Evolutionary conservation across 1,140 invertebrate genomes (phyloP).

Genomic region (Doryteuthis pealeii): DNA sequence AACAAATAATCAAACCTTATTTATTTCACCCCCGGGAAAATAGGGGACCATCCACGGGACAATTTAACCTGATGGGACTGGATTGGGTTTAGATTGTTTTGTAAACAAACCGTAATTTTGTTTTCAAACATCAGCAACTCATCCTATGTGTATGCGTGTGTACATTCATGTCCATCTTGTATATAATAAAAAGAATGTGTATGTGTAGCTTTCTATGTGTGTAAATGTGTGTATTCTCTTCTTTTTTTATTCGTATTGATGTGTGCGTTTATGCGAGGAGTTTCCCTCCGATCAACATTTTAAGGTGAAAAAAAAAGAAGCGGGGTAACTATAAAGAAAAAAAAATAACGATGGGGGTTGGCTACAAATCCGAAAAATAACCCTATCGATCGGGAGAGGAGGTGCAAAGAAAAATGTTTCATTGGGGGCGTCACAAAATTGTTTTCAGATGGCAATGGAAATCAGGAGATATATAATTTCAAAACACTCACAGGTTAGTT

Average conservation of each 20-base stretch:
- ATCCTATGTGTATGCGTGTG: slow-evolving; percentile 1
- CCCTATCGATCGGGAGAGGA: background rate
- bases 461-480: background rate
- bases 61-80: too few species aligned
- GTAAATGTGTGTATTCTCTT: background rate
- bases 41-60: too few species aligned
- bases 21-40: too few species aligned
- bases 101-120: too few species aligned
- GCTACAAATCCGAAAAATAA: background rate
- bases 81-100: too few species aligned
- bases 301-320: background rate
- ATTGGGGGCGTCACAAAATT: background rate
- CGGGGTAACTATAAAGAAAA: background rate
- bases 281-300: too few species aligned
- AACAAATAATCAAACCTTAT: too few species aligned
- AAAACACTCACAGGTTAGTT: slow-evolving; percentile 4
- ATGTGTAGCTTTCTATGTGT: background rate
- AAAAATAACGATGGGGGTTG: background rate
- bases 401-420: background rate
- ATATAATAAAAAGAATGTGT: background rate
- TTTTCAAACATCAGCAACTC: too few species aligned
- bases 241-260: background rate
- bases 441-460: background rate
- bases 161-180: background rate
- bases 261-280: background rate